phyloP scores from a whole-genome alignment of 2,113 vertebrate species.

The Pristiophorus japonicus region DNA sequence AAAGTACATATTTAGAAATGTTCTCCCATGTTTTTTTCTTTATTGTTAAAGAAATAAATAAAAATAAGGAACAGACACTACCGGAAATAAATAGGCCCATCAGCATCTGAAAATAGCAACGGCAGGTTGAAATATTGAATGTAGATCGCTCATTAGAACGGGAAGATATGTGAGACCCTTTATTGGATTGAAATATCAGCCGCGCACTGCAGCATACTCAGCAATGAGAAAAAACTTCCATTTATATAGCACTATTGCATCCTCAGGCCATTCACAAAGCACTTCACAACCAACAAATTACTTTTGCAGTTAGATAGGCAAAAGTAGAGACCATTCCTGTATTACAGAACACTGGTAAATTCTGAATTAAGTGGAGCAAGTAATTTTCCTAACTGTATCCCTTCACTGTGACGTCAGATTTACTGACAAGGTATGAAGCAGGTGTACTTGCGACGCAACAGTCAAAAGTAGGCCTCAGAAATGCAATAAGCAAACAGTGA shows the following conservation, averaged over 20 bases:
- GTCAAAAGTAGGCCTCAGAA: background rate
- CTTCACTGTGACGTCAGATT: background rate
- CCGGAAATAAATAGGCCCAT: background rate
- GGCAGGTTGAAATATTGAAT: background rate
- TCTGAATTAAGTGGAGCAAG: background rate
- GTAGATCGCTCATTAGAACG: background rate
- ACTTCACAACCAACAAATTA: background rate
- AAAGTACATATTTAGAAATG: constrained; percentile 39
- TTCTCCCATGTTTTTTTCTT: background rate
- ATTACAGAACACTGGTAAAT: background rate
- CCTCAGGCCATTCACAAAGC: background rate
- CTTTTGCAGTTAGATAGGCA: background rate
- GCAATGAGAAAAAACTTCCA: background rate
- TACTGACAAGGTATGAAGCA: background rate
- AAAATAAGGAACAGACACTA: background rate
- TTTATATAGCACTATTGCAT: background rate
- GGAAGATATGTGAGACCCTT: background rate
- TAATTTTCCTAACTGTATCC: background rate
- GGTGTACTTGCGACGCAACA: background rate
- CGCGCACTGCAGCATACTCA: background rate
- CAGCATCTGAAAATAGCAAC: background rate
- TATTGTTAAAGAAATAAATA: background rate
- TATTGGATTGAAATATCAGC: background rate
- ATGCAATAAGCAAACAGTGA: background rate
- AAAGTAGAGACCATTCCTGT: background rate